Base-by-base conservation (phyloP, 2,113 vertebrate genomes). In the Gobiocypris rarus region DNA sequence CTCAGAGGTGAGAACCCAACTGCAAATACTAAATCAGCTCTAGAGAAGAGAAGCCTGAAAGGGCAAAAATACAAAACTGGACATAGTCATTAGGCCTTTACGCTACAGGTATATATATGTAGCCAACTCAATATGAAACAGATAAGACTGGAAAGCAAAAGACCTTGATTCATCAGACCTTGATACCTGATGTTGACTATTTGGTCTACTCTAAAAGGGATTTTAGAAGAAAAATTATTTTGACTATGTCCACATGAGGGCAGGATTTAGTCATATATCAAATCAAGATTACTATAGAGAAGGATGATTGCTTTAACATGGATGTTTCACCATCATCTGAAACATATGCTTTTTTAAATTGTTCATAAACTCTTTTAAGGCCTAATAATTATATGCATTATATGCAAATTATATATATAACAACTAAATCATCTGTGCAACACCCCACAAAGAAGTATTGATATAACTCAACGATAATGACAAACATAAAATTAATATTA, bases 181-280 rank as follows among this genome's bases (percentile, higher is more conserved):
- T 26, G 22, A 26, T 70, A 67, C 34, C 3, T 67, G 63, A 43
- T 73, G 14, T 0, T 24, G 41, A 73, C n/a, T 59, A 10, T 50
- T 17, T 75, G 4, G 13, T 26, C 3, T 19, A 52, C 2, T 43
- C 41, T 45, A 73, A 73, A 73, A 7, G 43, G 13, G 43, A 26
- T 31, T 69, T 38, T 22, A 69, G 17, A 9, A 17, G 31, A 31
- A 13, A 67, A 22, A 24, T 8, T 3, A 63, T 19, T 52, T 77
- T 9, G 9, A 14, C 5, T 71, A 22, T 19, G 45, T 76, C 85
- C 88, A 87, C 85, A 59, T 31, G 85, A 41, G 70, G 84, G 81
- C 83, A 89, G 83, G 24, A 82, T 81, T 85, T 76, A 83, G 83
- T 83, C 76, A 65, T n/a, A 31, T 28, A 75, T 75, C 24, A 17